Base-by-base conservation (phyloP, 37 sponge, comb jelly and placozoan species). In the Agelas oroides region DNA sequence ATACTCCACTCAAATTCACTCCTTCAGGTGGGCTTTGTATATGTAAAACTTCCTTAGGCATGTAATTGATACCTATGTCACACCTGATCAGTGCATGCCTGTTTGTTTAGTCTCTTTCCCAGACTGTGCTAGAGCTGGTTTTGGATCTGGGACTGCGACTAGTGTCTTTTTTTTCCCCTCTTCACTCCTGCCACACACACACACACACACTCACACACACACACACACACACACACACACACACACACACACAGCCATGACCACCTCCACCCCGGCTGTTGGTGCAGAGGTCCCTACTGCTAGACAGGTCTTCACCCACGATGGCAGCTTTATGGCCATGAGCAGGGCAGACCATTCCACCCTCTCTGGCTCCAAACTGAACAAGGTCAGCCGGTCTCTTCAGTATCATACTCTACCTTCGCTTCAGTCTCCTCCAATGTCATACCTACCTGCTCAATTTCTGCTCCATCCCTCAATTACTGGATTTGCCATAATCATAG, bases 141-240 rank as follows among this genome's bases (percentile, higher is more conserved):
- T n/a, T n/a, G n/a, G n/a, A n/a, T n/a, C n/a, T n/a, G n/a, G n/a
- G n/a, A n/a, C n/a, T n/a, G n/a, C n/a, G n/a, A n/a, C n/a, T n/a
- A n/a, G n/a, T n/a, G 17, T 56, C 15, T 56, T 56, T 19, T 18
- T 56, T 19, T 19, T 11, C n/a, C 28, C 58, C 25, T 24, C 15
- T 31, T 2, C n/a, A n/a, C n/a, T n/a, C n/a, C n/a, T n/a, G n/a
- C n/a, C 28, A 41, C 82, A 23, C 82, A 23, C 82, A 60, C 78
- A 77, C 78, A 77, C 78, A 77, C 78, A 77, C 78, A 77, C 78
- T 59, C 78, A 77, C 78, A 77, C 63, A 59, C 78, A 77, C 78
- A 77, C 63, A 59, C 78, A 77, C 78, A 77, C 78, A 77, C 78
- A 77, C 78, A 77, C 78, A 77, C 78, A 77, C 78, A 77, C 78